A percentile compares a stretch with the other conserved stretches of the same genome.
Evolutionary conservation across 2,113 vertebrate species (phyloP).

Genomic region (Neogale vison): DNA sequence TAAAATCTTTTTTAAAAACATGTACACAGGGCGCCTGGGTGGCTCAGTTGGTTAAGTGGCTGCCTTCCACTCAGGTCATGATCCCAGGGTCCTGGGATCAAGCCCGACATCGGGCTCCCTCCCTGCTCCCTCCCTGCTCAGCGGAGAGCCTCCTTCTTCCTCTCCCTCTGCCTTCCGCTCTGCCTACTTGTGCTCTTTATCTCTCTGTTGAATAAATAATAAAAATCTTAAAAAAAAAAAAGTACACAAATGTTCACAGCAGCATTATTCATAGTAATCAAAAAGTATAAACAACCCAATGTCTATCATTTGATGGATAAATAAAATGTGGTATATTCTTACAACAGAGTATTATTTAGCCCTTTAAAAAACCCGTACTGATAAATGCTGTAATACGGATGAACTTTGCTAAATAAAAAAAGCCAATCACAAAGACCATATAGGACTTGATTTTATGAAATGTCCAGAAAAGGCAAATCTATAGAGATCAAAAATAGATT

Average conservation of each 20-base stretch:
- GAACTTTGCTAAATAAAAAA: background rate
- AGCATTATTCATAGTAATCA: conserved; percentile 13
- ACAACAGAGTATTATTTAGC: background rate
- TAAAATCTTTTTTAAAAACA: background rate
- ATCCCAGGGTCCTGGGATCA: background rate
- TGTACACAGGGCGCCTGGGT: background rate
- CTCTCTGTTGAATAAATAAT: no score
- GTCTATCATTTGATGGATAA: background rate
- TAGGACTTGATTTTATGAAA: conserved; percentile 25
- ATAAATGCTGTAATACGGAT: background rate
- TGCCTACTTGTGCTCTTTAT: no score
- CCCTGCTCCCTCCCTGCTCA: no score
- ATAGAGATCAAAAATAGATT: background rate
- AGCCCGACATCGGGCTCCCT: background rate
- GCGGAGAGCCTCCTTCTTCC: no score
- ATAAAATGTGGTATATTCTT: background rate
- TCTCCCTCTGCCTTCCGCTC: no score
- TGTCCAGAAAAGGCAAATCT: background rate
- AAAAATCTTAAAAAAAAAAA: no score
- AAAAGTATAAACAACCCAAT: conserved; percentile 26
- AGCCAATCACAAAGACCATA: background rate
- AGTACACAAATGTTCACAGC: background rate
- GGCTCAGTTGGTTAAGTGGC: background rate
- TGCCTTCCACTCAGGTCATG: background rate
- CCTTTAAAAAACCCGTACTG: background rate